Evolutionary conservation across 2,797 vertebrate species (phyloP), one percentile per base, ranked within the genome.

Genomic region (Notolabrus celidotus): DNA sequence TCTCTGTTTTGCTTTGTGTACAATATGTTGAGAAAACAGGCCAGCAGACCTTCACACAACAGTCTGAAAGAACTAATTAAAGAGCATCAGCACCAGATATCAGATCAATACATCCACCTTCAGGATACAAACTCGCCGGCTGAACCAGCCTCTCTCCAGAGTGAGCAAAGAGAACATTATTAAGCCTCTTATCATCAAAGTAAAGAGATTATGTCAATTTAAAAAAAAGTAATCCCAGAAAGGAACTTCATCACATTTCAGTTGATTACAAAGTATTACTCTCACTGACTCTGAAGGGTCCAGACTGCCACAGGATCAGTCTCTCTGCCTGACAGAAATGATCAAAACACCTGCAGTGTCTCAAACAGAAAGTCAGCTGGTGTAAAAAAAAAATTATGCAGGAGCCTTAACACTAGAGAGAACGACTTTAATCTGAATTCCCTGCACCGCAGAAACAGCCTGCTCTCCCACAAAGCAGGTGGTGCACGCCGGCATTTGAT

Each of bases 121-220:
- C 49, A 34, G 65, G 69, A 47, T 22, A 19, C 34, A 41, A 39
- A 41, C 71, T 27, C 51, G 34, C 39, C 25, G 57, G 29, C 61
- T 72, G 45, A 74, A 64, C 20, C 62, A 14, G 62, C 45, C 25
- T 43, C 62, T 65, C 41, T 38, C n/a, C 36, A 20, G 27, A 27
- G 16, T 34, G 67, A 31, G 36, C 51, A 62, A 52, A 63, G 65
- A 20, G 20, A 51, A 60, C 52, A 52, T 61, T 34, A 59, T 60
- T 51, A 74, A 75, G 60, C 74, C 57, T 74, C 60, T 78, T 72
- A 69, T 84, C 55, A 23, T 59, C 54, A 49, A 59, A 77, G 56
- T 50, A 8, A 65, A 62, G 4, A 77, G 66, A 86, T 60, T 42
- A 77, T 16, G 43, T 67, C 46, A 57, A 78, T 42, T 54, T 34